Percentiles rank a stretch among this genome's conserved stretches.
Conservation (phyloP, 1,140 invertebrate genomes). For the Papilio xuthus region DNA sequence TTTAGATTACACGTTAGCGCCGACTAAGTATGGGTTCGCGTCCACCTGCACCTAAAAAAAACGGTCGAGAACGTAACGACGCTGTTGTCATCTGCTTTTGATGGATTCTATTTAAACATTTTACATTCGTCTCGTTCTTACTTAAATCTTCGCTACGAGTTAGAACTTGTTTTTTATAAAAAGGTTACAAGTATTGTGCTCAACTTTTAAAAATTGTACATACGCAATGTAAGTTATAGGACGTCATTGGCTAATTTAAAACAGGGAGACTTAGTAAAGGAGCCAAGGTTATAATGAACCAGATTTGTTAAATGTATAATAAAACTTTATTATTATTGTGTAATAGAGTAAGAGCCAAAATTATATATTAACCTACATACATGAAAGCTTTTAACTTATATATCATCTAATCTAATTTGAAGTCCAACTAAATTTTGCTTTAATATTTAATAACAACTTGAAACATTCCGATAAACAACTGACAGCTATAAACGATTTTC, state of each 20-base stretch:
- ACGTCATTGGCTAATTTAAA: too few species aligned
- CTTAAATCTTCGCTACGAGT: not conserved
- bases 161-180: not conserved
- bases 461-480: not conserved
- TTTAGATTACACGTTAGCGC: slow-evolving; percentile 81
- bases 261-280: too few species aligned
- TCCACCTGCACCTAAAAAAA: slow-evolving; percentile 75
- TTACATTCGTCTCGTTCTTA: slow-evolving; percentile 9
- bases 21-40: slow-evolving; percentile 76
- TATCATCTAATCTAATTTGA: slow-evolving; percentile 25
- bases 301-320: too few species aligned
- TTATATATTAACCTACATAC: not conserved
- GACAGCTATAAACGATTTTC: slow-evolving; percentile 32
- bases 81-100: slow-evolving; percentile 14
- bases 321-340: too few species aligned
- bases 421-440: slow-evolving; percentile 39
- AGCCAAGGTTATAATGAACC: too few species aligned
- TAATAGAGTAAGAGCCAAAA: not conserved
- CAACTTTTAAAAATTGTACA: too few species aligned
- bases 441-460: slow-evolving; percentile 35
- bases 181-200: not conserved
- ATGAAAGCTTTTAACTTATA: slow-evolving; percentile 25
- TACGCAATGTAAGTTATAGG: too few species aligned
- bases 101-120: slow-evolving; percentile 29
- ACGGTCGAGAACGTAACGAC: slow-evolving; percentile 48